Conservation (phyloP, 2,113 vertebrate genomes). For the Patagioenas fasciata region DNA sequence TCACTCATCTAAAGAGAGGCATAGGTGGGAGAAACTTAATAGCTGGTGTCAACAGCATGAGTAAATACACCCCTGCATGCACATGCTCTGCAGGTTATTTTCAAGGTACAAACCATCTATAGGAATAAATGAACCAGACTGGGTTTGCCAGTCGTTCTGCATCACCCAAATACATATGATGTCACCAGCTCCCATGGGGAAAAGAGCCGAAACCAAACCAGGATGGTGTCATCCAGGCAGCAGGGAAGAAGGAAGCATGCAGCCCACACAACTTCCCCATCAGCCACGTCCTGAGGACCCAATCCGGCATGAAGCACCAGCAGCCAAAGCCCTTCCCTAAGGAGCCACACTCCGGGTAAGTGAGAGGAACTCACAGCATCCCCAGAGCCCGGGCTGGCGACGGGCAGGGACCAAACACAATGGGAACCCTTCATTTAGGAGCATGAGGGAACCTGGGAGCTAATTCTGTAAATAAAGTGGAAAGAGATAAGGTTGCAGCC, state of each 20-base stretch:
- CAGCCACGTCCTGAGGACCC: neutral
- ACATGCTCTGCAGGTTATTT: constrained; percentile 25
- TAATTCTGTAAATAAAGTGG: neutral
- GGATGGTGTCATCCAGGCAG: neutral
- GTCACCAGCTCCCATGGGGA: neutral
- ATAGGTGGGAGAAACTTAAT: constrained; percentile 29
- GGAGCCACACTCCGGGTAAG: rapidly evolving
- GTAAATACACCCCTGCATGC: neutral
- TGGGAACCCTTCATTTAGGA: neutral
- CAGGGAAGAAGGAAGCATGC: neutral
- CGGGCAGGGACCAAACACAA: neutral
- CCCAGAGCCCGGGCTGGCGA: neutral
- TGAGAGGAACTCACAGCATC: neutral
- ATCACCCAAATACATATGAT: neutral
- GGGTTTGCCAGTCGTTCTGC: neutral
- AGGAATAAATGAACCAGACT: neutral
- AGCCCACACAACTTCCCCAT: neutral
- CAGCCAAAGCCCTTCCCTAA: neutral
- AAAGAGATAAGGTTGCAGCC: neutral
- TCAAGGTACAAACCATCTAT: neutral
- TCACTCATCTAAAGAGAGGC: constrained; percentile 5
- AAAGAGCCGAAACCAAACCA: neutral
- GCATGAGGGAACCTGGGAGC: neutral
- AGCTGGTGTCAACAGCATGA: neutral
- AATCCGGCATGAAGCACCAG: rapidly evolving